Conservation (phyloP, 2,113 vertebrate species). For the Pionites leucogaster region DNA sequence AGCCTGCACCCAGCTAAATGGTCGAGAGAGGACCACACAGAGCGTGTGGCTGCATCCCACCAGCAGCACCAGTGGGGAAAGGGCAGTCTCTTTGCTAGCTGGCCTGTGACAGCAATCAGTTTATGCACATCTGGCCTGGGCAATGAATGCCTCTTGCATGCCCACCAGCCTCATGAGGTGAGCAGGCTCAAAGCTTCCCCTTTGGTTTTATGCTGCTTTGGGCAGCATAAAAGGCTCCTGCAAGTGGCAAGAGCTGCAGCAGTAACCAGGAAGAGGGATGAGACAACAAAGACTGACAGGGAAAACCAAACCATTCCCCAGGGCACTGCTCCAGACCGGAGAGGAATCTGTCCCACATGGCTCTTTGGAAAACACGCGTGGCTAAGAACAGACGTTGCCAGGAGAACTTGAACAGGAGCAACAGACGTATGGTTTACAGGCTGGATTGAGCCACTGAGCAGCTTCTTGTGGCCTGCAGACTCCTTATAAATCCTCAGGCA, state of each 20-base stretch:
- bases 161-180: background rate
- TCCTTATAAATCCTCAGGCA: background rate
- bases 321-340: background rate
- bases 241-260: background rate
- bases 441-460: background rate
- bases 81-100: background rate
- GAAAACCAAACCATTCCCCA: background rate
- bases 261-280: background rate
- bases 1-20: background rate
- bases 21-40: background rate
- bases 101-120: background rate
- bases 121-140: background rate
- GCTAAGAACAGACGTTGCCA: background rate
- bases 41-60: rapidly evolving
- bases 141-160: rapidly evolving
- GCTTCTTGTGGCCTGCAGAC: background rate
- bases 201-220: background rate
- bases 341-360: background rate
- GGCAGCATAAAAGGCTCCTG: background rate
- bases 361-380: background rate
- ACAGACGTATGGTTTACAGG: background rate
- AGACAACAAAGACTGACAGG: background rate
- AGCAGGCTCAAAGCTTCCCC: background rate
- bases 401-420: background rate
- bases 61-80: background rate